These are phyloP conservation scores for Gavialis gangeticus DNA, from an alignment of 2,113 vertebrate genomes.

Conservation along the genomic window DNA sequence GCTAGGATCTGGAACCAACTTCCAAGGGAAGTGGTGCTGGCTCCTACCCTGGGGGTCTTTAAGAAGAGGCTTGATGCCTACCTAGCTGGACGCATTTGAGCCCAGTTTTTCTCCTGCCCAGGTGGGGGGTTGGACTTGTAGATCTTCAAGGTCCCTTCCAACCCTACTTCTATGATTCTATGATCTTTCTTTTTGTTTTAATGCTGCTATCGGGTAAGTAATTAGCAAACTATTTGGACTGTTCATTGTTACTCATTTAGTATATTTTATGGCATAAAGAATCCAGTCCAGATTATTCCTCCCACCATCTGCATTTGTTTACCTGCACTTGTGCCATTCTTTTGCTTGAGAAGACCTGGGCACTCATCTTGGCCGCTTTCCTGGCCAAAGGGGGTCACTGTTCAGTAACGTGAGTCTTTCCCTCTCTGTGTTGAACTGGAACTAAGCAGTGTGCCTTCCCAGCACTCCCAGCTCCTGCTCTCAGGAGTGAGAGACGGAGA, in stretches of 20 bases:
- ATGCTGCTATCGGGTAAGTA: constrained; percentile 57
- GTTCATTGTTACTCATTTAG: constrained; percentile 70
- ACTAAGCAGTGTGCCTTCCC: not conserved
- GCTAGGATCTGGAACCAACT: no score
- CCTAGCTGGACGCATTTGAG: accelerated
- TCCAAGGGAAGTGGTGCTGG: no score
- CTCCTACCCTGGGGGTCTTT: no score
- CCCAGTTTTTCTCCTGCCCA: accelerated
- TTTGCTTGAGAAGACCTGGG: not conserved
- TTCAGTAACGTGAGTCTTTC: not conserved
- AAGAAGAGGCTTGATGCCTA: no score
- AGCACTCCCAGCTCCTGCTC: not conserved
- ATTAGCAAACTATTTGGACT: constrained; percentile 66
- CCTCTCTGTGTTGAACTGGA: not conserved
- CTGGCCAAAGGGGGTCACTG: not conserved
- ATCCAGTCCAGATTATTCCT: constrained; percentile 64
- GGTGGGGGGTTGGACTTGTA: no score
- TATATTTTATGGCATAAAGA: constrained; percentile 72
- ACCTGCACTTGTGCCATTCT: accelerated
- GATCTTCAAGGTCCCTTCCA: no score
- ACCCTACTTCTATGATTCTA: no score
- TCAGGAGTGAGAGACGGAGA: constrained; percentile 10
- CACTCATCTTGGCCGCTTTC: not conserved
- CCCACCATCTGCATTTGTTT: not conserved
- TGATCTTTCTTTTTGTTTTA: constrained; percentile 36